phyloP scores from a whole-genome alignment of 2,113 vertebrate genomes.

The Castor canadensis region DNA sequence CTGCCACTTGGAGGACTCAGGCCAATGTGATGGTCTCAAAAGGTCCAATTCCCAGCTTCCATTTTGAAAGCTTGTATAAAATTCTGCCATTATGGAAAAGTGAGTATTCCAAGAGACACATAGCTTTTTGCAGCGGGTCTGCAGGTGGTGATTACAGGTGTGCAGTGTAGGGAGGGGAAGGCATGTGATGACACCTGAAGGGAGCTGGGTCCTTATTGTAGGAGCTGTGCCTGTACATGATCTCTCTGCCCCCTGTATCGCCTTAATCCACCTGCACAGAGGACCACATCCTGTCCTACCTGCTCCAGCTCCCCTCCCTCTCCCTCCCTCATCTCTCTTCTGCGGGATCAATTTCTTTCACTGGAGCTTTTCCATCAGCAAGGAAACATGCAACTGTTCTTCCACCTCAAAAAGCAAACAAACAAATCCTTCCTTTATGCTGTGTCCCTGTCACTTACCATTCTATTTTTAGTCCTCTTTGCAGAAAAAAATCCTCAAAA shows the following conservation, averaged over 20 bases:
- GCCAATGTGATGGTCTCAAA: not conserved
- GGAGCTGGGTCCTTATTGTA: too few species aligned
- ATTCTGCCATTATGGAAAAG: too few species aligned
- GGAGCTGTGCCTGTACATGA: not conserved
- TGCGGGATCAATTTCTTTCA: not conserved
- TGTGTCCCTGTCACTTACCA: not conserved
- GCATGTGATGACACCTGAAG: not conserved
- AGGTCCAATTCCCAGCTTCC: not conserved
- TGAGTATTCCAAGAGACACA: too few species aligned
- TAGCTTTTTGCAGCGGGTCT: too few species aligned
- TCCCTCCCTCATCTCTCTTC: not conserved
- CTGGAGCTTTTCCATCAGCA: not conserved
- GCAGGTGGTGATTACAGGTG: too few species aligned
- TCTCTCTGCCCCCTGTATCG: fast-evolving
- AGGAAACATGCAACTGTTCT: not conserved
- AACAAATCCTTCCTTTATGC: not conserved
- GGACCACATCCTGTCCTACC: not conserved
- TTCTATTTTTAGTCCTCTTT: not conserved
- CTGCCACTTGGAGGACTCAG: too few species aligned
- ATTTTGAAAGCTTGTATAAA: not conserved
- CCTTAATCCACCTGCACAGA: not conserved
- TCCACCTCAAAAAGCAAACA: not conserved
- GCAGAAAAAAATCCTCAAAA: not conserved
- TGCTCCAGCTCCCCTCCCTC: not conserved
- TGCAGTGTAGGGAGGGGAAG: not conserved